Evolutionary conservation across 2,113 vertebrate genomes (phyloP).

Genomic region (Toxotes chatareus): DNA sequence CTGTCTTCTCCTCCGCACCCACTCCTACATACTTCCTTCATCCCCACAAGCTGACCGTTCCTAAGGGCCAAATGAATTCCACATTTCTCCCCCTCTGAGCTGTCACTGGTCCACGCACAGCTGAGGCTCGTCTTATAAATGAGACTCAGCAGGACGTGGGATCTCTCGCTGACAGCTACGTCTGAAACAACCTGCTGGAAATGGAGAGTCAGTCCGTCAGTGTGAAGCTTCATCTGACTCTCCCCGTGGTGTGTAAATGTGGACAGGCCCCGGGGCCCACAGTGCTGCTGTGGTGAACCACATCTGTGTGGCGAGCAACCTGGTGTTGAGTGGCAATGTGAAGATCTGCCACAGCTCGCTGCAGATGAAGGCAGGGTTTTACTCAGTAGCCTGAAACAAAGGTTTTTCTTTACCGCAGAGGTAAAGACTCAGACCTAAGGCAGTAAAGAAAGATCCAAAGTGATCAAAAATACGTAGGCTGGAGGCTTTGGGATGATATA

Average conservation of each 20-base stretch:
- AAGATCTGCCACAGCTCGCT: slow-evolving; percentile 16
- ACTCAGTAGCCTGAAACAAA: slow-evolving; percentile 5
- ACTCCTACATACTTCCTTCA: slow-evolving; percentile 54
- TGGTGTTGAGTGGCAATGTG: slow-evolving; percentile 47
- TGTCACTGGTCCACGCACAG: slow-evolving; percentile 91
- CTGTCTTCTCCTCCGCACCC: slow-evolving; percentile 36
- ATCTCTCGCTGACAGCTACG: slow-evolving; percentile 87
- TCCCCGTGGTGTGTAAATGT: slow-evolving; percentile 8
- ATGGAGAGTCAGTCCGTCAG: slow-evolving; percentile 15
- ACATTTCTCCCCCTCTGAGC: slow-evolving; percentile 90
- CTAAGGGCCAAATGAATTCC: slow-evolving; percentile 94
- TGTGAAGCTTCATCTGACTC: slow-evolving; percentile 26
- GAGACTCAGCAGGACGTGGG: slow-evolving; percentile 89
- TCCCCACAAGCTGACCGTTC: slow-evolving; percentile 73
- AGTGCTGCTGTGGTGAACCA: slow-evolving; percentile 45
- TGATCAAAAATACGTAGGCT: neutral
- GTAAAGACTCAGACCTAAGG: neutral
- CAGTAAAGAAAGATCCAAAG: neutral
- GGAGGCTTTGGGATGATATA: neutral
- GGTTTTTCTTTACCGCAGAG: neutral
- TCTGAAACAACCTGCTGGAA: slow-evolving; percentile 65
- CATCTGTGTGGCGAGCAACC: slow-evolving; percentile 17
- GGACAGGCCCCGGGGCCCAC: slow-evolving; percentile 24
- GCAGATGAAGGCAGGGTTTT: slow-evolving; percentile 20
- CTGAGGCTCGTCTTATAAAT: slow-evolving; percentile 86